phyloP scores from a whole-genome alignment of 2,888 invertebrate species.

The Drosophila mimetica region DNA sequence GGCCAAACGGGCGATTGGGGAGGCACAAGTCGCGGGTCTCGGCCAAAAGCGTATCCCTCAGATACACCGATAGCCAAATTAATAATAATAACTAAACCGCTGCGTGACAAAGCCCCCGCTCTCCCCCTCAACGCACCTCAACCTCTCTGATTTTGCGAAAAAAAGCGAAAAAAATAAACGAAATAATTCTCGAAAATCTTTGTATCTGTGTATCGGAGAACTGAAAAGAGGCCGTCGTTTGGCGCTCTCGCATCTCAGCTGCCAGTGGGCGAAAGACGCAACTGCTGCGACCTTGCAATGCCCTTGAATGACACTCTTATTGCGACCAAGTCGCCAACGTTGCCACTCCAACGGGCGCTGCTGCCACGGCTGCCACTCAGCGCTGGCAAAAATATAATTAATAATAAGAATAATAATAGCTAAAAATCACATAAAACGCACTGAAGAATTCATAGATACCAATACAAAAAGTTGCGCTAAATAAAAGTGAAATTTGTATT shows the following conservation, averaged over 20 bases:
- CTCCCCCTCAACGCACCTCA: constrained; percentile 3
- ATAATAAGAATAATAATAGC: constrained; percentile 38
- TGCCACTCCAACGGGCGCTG: constrained; percentile 74
- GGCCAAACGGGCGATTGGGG: constrained; percentile 56
- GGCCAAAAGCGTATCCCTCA: constrained; percentile 36
- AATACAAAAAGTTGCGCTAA: constrained; percentile 1
- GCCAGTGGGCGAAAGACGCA: constrained; percentile 76
- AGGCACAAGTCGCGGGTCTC: constrained; percentile 14
- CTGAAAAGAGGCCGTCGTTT: constrained; percentile 40
- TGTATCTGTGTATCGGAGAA: constrained; percentile 63
- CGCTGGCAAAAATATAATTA: constrained; percentile 64
- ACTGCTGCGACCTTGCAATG: constrained; percentile 84
- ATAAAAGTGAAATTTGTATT: constrained; percentile 28
- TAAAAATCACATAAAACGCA: constrained; percentile 5
- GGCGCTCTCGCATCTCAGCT: constrained; percentile 61
- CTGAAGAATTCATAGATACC: background rate
- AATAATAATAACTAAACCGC: constrained; percentile 64
- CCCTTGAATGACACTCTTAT: constrained; percentile 84
- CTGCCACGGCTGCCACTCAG: constrained; percentile 73
- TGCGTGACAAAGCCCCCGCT: constrained; percentile 38
- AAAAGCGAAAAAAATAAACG: constrained; percentile 30
- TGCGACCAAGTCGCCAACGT: constrained; percentile 75
- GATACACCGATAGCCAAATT: constrained; percentile 50
- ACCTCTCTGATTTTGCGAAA: constrained; percentile 17
- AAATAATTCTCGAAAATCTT: constrained; percentile 54